Evolutionary conservation across 2,797 vertebrate genomes (phyloP), one percentile per base, ranked within the genome.

Genomic region (Adelosebastes latens): DNA sequence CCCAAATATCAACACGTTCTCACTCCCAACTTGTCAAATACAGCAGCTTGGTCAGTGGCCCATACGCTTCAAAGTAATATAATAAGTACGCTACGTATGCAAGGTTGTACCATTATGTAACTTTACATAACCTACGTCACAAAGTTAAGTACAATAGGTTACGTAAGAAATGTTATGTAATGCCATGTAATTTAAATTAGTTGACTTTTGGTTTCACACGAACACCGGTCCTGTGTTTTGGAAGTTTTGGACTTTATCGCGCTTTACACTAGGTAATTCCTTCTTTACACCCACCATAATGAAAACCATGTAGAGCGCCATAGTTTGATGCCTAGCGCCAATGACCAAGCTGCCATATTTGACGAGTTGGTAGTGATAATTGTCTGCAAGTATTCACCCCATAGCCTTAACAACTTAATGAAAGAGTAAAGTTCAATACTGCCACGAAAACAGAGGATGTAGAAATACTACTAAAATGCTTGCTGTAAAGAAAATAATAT

Each of bases 1-100:
- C 1, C 24, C 34, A 16, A 10, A 63, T 20, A 46, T 46, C 42
- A 46, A 46, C 42, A 46, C 0, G 16, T 0, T 46, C 42, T 46
- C 42, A 46, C 42, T 1, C 0, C 0, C 6, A 42, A 0, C 1
- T 46, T 18, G 3, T 46, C 42, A 18, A 46, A 46, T 46, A 18
- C 42, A 2, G 16, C 42, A 46, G 42, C 42, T 46, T 18, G 42
- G 16, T 46, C 42, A 18, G 16, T 18, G 16, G 16, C 42, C 42
- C 1, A 46, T 46, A 46, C 7, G 1, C 16, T 18, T 46, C 42
- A 0, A 46, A 42, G 39, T 16, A 42, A 1, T 42, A 42, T 42
- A 42, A 42, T 42, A 22, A 53, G 49, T 49, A 0, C 18, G 46
- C 46, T 49, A 20, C 46, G 3, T 49, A 49, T 49, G 0, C 46